Percentiles rank a stretch among this genome's conserved stretches.
Conservation (phyloP, 2,113 vertebrate species). For the Oceanites oceanicus region DNA sequence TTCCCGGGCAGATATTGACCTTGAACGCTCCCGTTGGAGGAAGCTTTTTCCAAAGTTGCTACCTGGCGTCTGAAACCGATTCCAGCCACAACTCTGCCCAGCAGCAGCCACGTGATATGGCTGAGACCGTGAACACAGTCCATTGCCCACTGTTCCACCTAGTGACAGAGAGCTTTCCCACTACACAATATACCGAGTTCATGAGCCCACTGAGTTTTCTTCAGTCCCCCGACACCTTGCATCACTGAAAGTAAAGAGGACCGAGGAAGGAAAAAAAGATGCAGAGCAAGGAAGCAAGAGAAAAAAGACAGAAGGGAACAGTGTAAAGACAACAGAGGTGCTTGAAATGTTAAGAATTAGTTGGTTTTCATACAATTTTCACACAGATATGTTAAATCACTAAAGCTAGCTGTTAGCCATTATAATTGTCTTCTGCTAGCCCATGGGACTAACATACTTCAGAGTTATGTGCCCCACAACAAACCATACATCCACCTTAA, state of each 20-base stretch:
- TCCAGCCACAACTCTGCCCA: neutral
- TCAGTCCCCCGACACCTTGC: neutral
- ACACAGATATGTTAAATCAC: slow-evolving; percentile 55
- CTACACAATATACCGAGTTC: neutral
- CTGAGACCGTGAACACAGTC: neutral
- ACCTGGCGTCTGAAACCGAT: neutral
- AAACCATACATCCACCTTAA: slow-evolving; percentile 60
- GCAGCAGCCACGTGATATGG: neutral
- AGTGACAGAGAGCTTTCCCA: neutral
- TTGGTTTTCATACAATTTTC: slow-evolving; percentile 30
- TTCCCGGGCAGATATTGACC: neutral
- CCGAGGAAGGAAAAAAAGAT: neutral
- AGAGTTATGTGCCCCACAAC: slow-evolving; percentile 53
- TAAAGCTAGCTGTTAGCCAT: slow-evolving; percentile 46
- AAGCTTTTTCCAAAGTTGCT: neutral
- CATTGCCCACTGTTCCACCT: neutral
- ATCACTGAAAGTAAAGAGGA: neutral
- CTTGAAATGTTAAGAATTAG: slow-evolving; percentile 11
- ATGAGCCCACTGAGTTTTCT: neutral
- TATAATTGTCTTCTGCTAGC: slow-evolving; percentile 57
- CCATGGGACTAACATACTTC: slow-evolving; percentile 52
- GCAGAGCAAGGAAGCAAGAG: neutral
- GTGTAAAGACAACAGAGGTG: neutral
- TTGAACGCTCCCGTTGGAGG: neutral
- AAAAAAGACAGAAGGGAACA: neutral